Base-by-base conservation (phyloP, 2,797 vertebrate species). In the Chelidonichthys spinosus region DNA sequence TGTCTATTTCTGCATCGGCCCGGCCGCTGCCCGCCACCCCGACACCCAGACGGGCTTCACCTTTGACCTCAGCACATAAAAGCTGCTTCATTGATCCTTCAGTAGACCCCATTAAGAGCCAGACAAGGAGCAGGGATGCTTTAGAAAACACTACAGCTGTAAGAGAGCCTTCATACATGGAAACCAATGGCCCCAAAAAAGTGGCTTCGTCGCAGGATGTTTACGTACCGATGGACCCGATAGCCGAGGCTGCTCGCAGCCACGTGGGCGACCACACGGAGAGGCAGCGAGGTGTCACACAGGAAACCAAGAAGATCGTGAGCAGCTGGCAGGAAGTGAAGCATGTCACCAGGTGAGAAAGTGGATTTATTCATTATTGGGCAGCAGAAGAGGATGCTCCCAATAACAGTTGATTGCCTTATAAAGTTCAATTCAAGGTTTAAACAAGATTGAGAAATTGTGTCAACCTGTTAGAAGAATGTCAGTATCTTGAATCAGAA, bases 171-270 rank as follows among this genome's bases (percentile, higher is more conserved):
- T 47, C 33, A 10, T 42, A 60, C 69, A 68, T 63, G 82, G 25
- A 68, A 5, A 11, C 52, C 0, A 25, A 2, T 0, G 8, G 33
- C 2, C 8, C 39, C 3, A 75, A 43, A 64, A 75, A 43, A 64
- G 63, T 0, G 32, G 11, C 13, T 18, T 40, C 52, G 0, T 0
- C 43, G 0, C 86, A 90, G 85, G 89, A 92, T 11, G 1, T 92
- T 17, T 93, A 93, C 2, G 85, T 92, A 3, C 79, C 72, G 0
- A 92, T 92, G 87, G 88, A 89, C 53, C 82, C 82, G 4, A 75
- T 91, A 1, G 40, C 25, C 15, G 67, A 82, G 11, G 10, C 47
- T 1, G n/a, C 49, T 11, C 44, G 3, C 25, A 11, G 46, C 32
- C 68, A 65, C 3, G 3, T 11, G 37, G 76, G 56, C 5, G 33